Base-by-base conservation (phyloP, 1,140 invertebrate genomes). In the Venustaconcha ellipsiformis region DNA sequence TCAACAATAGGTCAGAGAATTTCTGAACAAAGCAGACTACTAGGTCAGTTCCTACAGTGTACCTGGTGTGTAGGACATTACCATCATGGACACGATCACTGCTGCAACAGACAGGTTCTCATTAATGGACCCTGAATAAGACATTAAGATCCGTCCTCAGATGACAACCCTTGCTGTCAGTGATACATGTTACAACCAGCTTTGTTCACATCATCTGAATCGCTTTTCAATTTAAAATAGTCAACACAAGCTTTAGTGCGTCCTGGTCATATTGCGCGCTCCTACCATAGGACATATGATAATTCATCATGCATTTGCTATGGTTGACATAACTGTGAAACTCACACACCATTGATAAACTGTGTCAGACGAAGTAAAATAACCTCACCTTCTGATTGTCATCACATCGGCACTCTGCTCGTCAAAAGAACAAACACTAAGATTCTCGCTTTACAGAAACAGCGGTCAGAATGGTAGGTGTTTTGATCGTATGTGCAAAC, bases 51-150 rank as follows among this genome's bases (percentile, higher is more conserved):
- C n/a, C n/a, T 48, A 4, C 48, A 57, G 55, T 57, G 20, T 5
- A 15, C 18, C 17, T 55, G n/a, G 6, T 18, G 15, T 2, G 30
- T 6, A 66, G 2, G n/a, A 30, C 26, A 20, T 66, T 6, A 1
- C n/a, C 5, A 8, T 18, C 18, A 20, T 2, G 64, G 26, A 6
- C 64, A 62, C 37, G 2, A 18, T 74, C 70, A 17, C n/a, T 77
- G 1, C 30, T 57, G 15, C 11, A 66, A 48, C 69, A 37, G 57
- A 75, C n/a, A 26, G 3, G 64, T 66, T 30, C 14, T 37, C 64
- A 37, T 26, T 78, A 17, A 57, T 76, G 14, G 65, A 76, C n/a
- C 72, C 73, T n/a, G 70, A 70, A n/a, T 37, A 57, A 2, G 77
- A 81, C 57, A 57, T 2, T 12, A 72, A 81, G 67, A 65, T 78